Base-by-base conservation (phyloP, 2,113 vertebrate species). In the Neofelis nebulosa region DNA sequence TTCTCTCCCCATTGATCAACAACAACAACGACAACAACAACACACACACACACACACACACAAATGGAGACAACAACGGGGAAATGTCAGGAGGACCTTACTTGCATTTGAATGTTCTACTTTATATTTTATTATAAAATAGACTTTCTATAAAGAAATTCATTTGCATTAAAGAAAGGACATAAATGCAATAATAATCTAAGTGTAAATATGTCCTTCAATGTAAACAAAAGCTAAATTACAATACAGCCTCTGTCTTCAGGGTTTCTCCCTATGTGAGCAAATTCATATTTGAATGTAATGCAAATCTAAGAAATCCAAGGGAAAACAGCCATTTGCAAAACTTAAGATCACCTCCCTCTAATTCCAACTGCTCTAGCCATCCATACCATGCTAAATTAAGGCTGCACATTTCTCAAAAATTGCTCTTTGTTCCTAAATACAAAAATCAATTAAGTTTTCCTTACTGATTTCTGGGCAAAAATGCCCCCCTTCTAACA, bases 291-390 rank as follows among this genome's bases (percentile, higher is more conserved):
- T 83, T 97, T 97, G 82, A 94, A 97, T 97, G 68, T 33, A 87
- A 98, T 97, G 94, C 97, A 98, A 98, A 98, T 97, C 71, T 86
- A 90, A 95, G 18, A 89, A 97, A 38, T 96, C 79, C 83, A 96
- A 97, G 92, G 88, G 88, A 96, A 97, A 98, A 94, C 10, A 96
- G 73, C 33, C 91, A 91, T 95, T 76, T 97, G 91, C 79, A 90
- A 97, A 96, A 91, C 36, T 93, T 79, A 96, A 91, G n/a, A 93
- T 45, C 41, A 76, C n/a, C 81, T 96, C 45, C 57, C 87, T 92
- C 50, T 73, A 88, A 86, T 68, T 87, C 55, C 61, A 69, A 85
- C 7, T 79, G 48, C 66, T 89, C 45, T 92, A 45, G 33, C 3
- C 80, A 19, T 76, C 94, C 84, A 91, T 21, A 76, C 5, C 78